Percentiles rank a stretch among this genome's conserved stretches.
These are phyloP conservation scores for Scaptomyza hsui DNA, from an alignment of 1,140 invertebrate species.

Conservation along the genomic window DNA sequence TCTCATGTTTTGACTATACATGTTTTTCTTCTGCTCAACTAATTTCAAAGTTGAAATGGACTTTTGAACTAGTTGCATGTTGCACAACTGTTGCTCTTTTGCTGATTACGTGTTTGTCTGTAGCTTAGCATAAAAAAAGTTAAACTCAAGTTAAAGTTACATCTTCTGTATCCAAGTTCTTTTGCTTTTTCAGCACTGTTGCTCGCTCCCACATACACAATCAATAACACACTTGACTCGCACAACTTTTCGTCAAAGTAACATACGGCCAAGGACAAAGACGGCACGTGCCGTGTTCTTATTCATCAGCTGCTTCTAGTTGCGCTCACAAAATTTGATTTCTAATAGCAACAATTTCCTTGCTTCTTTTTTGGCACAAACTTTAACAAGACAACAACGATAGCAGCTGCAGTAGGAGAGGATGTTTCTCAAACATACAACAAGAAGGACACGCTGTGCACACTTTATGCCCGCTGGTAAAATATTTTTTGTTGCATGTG, in stretches of 20 bases:
- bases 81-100: conserved; percentile 37
- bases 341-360: conserved; percentile 33
- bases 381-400: neutral
- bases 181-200: conserved; percentile 3
- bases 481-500: conserved; percentile 24
- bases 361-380: conserved; percentile 6
- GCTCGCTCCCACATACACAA: neutral
- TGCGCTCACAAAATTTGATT: conserved; percentile 38
- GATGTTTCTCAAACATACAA: neutral
- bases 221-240: conserved; percentile 23
- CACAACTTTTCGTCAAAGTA: conserved; percentile 12
- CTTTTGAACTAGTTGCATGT: conserved; percentile 27
- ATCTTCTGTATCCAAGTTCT: conserved; percentile 3
- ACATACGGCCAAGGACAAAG: conserved; percentile 4
- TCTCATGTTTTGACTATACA: neutral
- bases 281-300: conserved; percentile 20
- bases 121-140: conserved; percentile 8
- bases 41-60: conserved; percentile 45
- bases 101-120: conserved; percentile 18
- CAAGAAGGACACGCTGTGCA: conserved; percentile 16
- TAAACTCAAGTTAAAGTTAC: conserved; percentile 7
- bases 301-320: neutral
- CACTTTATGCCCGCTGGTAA: conserved; percentile 15
- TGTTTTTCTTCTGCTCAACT: conserved; percentile 8
- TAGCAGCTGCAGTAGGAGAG: neutral